Evolutionary conservation across 2,113 vertebrate genomes (phyloP).

Genomic region (Trochalopteron elliotii): DNA sequence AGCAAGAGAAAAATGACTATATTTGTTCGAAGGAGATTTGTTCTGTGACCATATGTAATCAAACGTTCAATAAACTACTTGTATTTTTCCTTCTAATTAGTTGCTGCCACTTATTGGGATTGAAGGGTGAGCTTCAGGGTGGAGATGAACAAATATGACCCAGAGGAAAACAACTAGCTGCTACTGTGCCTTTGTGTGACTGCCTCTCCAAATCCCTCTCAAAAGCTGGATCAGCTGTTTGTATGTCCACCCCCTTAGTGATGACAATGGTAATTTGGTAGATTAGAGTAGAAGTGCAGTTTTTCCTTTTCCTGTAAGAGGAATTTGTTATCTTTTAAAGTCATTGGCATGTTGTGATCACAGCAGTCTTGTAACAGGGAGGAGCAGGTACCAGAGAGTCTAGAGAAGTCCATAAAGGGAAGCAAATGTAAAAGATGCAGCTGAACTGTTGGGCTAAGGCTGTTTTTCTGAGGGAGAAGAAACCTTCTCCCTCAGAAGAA

Average conservation of each 20-base stretch:
- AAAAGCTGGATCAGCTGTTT: not conserved
- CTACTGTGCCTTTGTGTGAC: not conserved
- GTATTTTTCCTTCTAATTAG: slow-evolving; percentile 41
- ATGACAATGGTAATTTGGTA: not conserved
- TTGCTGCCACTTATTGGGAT: not conserved
- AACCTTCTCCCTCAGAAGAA: no score
- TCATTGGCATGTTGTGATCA: not conserved
- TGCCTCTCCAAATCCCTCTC: not conserved
- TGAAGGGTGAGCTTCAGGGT: not conserved
- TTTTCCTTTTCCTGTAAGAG: not conserved
- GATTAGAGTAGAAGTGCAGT: not conserved
- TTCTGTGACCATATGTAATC: slow-evolving; percentile 21
- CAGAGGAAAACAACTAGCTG: not conserved
- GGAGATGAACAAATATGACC: not conserved
- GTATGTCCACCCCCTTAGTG: not conserved
- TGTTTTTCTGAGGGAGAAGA: not conserved
- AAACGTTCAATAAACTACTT: slow-evolving; percentile 7
- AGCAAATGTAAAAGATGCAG: not conserved
- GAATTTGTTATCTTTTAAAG: not conserved
- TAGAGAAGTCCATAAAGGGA: not conserved
- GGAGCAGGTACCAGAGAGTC: not conserved
- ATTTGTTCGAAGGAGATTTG: not conserved
- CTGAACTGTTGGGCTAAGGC: not conserved
- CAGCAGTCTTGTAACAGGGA: not conserved
- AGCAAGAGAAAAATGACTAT: not conserved